These are phyloP conservation scores for Zoanthus sociatus DNA, from an alignment of 92 coral and sea anemone genomes.

Conservation along the genomic window DNA sequence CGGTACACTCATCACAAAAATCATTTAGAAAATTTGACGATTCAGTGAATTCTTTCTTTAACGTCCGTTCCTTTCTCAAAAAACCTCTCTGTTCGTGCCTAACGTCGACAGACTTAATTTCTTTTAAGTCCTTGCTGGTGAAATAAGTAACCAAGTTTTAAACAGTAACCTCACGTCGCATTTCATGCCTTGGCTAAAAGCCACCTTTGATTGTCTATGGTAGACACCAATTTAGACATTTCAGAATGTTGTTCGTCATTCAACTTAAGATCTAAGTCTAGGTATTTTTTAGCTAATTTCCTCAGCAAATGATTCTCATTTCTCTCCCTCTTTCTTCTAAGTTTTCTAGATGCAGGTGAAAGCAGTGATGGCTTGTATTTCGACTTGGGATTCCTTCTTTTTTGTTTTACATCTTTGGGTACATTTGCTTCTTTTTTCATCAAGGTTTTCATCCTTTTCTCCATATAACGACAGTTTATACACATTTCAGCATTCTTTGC, in stretches of 20 bases:
- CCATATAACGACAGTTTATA: not conserved
- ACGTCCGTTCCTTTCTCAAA: too few relatives aligned
- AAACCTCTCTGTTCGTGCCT: too few relatives aligned
- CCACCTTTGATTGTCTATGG: constrained; percentile 44
- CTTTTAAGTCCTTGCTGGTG: too few relatives aligned
- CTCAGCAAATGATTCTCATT: constrained; percentile 22
- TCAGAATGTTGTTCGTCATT: constrained; percentile 53
- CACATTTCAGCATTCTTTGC: constrained; percentile 12
- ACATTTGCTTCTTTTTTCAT: not conserved
- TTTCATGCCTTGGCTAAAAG: too few relatives aligned
- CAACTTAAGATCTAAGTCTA: constrained; percentile 23
- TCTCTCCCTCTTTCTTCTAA: constrained; percentile 23
- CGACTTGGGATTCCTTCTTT: constrained; percentile 25
- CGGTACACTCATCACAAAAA: too few relatives aligned
- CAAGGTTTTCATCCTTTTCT: constrained; percentile 15
- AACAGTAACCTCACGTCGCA: too few relatives aligned
- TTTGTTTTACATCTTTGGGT: not conserved
- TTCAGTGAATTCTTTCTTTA: too few relatives aligned
- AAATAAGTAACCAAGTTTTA: too few relatives aligned
- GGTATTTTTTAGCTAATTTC: constrained; percentile 19
- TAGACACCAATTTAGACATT: constrained; percentile 45
- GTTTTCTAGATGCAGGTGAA: constrained; percentile 20
- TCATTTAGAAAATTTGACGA: too few relatives aligned
- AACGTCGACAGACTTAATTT: too few relatives aligned
- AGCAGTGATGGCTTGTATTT: constrained; percentile 29